These are phyloP conservation scores for Drosophila buzzatii DNA, from an alignment of 2,888 invertebrate genomes.

Conservation along the genomic window DNA sequence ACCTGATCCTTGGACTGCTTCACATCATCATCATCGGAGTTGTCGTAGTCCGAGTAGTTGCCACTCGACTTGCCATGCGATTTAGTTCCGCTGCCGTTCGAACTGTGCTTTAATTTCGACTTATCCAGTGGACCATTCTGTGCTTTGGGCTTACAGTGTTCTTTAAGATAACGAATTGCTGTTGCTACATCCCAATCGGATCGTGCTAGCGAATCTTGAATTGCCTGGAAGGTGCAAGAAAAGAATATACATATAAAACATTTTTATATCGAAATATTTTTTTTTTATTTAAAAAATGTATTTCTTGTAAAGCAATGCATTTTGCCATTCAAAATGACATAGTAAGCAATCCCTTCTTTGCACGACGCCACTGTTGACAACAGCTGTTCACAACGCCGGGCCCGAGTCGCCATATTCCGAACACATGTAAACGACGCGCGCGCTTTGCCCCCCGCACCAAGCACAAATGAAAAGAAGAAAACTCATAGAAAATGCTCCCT, in stretches of 20 bases:
- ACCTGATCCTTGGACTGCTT: conserved; percentile 81
- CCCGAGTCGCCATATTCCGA: conserved; percentile 64
- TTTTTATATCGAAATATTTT: background rate
- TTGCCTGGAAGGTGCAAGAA: conserved; percentile 71
- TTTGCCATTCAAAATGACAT: background rate
- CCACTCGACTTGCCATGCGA: conserved; percentile 47
- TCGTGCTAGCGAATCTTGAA: conserved; percentile 85
- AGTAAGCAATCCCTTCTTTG: conserved; percentile 3
- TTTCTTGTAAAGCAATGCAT: background rate
- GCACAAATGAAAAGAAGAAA: background rate
- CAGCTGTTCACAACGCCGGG: conserved; percentile 70
- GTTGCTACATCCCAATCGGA: conserved; percentile 85
- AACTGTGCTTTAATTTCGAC: conserved; percentile 52
- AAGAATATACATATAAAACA: no score
- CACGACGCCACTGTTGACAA: conserved; percentile 50
- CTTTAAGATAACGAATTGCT: conserved; percentile 81
- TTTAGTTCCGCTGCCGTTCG: conserved; percentile 62
- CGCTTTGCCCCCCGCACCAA: conserved; percentile 13
- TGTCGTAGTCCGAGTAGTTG: conserved; percentile 78
- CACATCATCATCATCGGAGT: conserved; percentile 79
- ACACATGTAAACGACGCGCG: conserved; percentile 54
- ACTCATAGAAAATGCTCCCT: conserved; percentile 16
- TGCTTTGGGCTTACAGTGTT: conserved; percentile 76
- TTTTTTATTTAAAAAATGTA: no score
- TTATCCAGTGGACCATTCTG: conserved; percentile 48